These are phyloP conservation scores for Xylophagus ater DNA, from an alignment of 2,888 invertebrate genomes.

Conservation along the genomic window DNA sequence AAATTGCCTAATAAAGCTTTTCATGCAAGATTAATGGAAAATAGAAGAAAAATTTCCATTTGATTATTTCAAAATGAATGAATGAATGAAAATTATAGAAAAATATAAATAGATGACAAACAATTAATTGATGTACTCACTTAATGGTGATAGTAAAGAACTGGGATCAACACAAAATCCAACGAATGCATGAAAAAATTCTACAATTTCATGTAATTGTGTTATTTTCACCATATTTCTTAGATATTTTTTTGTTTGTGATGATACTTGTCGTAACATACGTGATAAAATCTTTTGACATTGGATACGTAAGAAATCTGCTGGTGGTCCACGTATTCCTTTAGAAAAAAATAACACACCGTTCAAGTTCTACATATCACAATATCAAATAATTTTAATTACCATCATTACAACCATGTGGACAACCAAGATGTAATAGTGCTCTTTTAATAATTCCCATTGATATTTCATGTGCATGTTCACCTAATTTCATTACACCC, in stretches of 20 bases:
- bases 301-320: constrained; percentile 81
- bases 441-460: constrained; percentile 38
- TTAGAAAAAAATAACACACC: not conserved
- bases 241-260: constrained; percentile 44
- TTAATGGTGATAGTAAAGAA: constrained; percentile 72
- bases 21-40: no score
- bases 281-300: constrained; percentile 67
- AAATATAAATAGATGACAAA: no score
- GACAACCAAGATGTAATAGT: constrained; percentile 84
- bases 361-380: not conserved
- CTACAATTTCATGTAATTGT: constrained; percentile 72
- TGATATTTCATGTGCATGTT: constrained; percentile 38
- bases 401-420: constrained; percentile 82
- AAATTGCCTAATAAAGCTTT: no score
- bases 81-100: no score
- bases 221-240: constrained; percentile 66
- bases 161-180: constrained; percentile 92
- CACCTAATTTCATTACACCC: constrained; percentile 58
- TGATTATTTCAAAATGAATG: no score
- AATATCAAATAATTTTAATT: not conserved
- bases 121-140: no score
- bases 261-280: constrained; percentile 53
- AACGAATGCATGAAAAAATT: constrained; percentile 89
- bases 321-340: constrained; percentile 69
- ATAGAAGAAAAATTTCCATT: no score